These are phyloP conservation scores for Chauna torquata DNA, from an alignment of 2,113 vertebrate genomes.

Conservation along the genomic window DNA sequence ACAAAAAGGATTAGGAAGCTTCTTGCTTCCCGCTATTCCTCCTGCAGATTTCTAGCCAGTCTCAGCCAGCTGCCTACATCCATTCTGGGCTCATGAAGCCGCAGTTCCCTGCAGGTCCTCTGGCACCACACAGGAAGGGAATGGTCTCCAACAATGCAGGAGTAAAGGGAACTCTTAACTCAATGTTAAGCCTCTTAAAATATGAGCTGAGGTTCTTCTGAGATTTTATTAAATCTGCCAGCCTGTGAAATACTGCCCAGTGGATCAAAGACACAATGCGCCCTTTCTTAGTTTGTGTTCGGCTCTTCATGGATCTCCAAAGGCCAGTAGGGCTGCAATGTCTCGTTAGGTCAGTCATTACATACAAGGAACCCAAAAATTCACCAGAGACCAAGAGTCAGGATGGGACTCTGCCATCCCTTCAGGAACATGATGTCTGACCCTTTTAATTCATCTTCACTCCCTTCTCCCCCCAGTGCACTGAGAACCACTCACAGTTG, in stretches of 20 bases:
- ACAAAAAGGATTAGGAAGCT: conserved; percentile 44
- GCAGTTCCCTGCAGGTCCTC: conserved; percentile 15
- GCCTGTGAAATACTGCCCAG: conserved; percentile 49
- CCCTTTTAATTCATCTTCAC: conserved; percentile 28
- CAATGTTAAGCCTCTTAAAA: conserved; percentile 65
- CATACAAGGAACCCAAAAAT: conserved; percentile 62
- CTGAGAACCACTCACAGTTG: conserved; percentile 29
- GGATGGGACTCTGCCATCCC: conserved; percentile 26
- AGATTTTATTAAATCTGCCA: conserved; percentile 63
- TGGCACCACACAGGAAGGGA: conserved; percentile 53
- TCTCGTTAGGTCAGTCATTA: conserved; percentile 29
- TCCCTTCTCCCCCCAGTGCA: conserved; percentile 5
- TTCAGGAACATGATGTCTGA: background rate
- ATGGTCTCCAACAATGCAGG: conserved; percentile 38
- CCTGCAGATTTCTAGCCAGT: conserved; percentile 39
- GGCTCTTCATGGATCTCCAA: conserved; percentile 53
- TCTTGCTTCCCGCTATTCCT: background rate
- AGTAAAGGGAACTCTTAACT: conserved; percentile 56
- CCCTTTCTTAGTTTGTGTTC: conserved; percentile 61
- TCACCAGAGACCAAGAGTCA: conserved; percentile 39
- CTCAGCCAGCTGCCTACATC: conserved; percentile 46
- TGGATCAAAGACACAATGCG: conserved; percentile 62
- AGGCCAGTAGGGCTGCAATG: conserved; percentile 34
- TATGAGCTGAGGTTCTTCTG: conserved; percentile 49
- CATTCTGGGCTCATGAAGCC: conserved; percentile 23